Evolutionary conservation across 2,888 invertebrate genomes (phyloP), one percentile per base, ranked within the genome.

Genomic region (Brenthis hecate): DNA sequence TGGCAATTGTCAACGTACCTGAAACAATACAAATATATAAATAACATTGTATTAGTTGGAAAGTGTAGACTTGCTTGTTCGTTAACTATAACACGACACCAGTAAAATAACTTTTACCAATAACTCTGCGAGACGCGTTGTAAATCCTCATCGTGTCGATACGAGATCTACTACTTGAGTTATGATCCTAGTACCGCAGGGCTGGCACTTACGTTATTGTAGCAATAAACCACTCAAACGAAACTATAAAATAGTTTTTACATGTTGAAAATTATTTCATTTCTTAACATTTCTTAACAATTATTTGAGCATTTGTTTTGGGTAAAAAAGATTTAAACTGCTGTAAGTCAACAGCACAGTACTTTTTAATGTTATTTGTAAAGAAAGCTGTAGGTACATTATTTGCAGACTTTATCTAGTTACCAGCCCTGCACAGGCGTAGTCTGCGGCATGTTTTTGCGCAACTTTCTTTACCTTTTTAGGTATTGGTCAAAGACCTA

Each of bases 391-490:
- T 11, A 43, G 2, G 3, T 28, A 28, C 28, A 43, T 43, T 43
- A 43, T 1, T 53, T 43, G 16, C 4, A 36, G 0, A 4, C 1
- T 0, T 14, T 19, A 36, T 13, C 53, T 53, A 6, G 6, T 53
- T 47, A 51, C 14, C 53, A 69, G 56, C 69, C 71, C 71, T 71
- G 69, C 56, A 66, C 51, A 56, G 78, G 78, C 80, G 81, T 79
- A 74, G 80, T 73, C 76, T 72, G 70, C 68, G 73, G 78, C 79
- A 72, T 76, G 79, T 78, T 78, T 76, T 77, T 75, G 76, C 71
- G 73, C 81, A 79, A 86, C 91, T 91, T 91, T 91, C 91, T 81
- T 89, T 79, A 73, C 89, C 87, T 82, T 89, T 86, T 88, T 84
- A 83, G 87, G 89, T 74, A 75, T 73, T 82, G 83, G 80, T 78